Percentiles rank a stretch among this genome's conserved stretches.
Evolutionary conservation across 2,888 invertebrate genomes (phyloP).

Genomic region (Rhagonycha lutea): DNA sequence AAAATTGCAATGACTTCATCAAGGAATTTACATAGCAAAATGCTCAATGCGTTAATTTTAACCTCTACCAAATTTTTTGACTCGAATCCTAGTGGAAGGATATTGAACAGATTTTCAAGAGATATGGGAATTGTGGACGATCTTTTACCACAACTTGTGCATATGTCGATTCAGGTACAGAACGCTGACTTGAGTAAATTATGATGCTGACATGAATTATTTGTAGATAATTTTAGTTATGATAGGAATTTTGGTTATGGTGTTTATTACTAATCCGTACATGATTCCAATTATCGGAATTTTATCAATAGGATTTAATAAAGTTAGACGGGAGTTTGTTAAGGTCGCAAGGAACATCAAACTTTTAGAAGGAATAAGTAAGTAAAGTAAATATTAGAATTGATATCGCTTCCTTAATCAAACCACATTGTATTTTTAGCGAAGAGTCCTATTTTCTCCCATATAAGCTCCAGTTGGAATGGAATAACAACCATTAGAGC

Average conservation of each 20-base stretch:
- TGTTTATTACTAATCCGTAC: conserved; percentile 69
- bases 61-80: conserved; percentile 89
- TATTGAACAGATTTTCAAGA: conserved; percentile 78
- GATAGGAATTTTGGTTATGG: conserved; percentile 70
- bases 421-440: not conserved
- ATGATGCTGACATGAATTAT: too few relatives aligned
- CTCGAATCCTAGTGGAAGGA: conserved; percentile 76
- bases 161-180: conserved; percentile 59
- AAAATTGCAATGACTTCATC: conserved; percentile 77
- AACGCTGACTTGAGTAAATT: not conserved
- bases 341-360: conserved; percentile 72
- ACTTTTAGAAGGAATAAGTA: conserved; percentile 61
- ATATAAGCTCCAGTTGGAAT: conserved; percentile 78
- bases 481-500: conserved; percentile 86
- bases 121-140: conserved; percentile 71
- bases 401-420: not conserved
- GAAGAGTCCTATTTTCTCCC: conserved; percentile 83
- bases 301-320: conserved; percentile 65
- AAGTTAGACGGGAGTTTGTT: conserved; percentile 67
- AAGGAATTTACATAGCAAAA: conserved; percentile 75
- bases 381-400: conserved; percentile 37
- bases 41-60: conserved; percentile 79
- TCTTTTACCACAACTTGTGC: conserved; percentile 58
- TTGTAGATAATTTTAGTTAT: conserved; percentile 64
- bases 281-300: conserved; percentile 65